These are phyloP conservation scores for Antitype chi DNA, from an alignment of 2,888 invertebrate species.

Conservation along the genomic window DNA sequence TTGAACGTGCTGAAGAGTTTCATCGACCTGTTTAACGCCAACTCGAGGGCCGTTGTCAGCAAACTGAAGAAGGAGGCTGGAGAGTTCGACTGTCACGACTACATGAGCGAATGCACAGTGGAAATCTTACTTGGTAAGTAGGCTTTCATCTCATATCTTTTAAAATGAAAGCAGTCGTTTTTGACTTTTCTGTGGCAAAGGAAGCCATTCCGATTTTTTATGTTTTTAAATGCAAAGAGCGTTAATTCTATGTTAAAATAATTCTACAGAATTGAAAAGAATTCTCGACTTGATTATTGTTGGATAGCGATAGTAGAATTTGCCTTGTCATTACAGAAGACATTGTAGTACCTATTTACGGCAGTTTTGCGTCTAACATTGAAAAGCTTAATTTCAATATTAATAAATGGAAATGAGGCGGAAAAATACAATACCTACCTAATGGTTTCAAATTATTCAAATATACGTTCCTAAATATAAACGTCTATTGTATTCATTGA, in stretches of 20 bases:
- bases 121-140: conserved; percentile 94
- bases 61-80: conserved; percentile 93
- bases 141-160: background rate
- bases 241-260: background rate
- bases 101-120: conserved; percentile 96
- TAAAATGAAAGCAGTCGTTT: no score
- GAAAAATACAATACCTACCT: conserved; percentile 24
- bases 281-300: conserved; percentile 2
- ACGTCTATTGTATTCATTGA: conserved; percentile 42
- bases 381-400: conserved; percentile 30
- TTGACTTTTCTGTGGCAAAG: background rate
- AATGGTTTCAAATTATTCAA: conserved; percentile 27
- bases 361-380: conserved; percentile 27
- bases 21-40: conserved; percentile 96
- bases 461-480: conserved; percentile 9
- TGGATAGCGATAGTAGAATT: conserved; percentile 5
- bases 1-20: conserved; percentile 96
- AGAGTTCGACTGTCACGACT: conserved; percentile 95
- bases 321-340: conserved; percentile 28
- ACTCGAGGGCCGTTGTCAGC: conserved; percentile 94
- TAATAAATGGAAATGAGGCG: conserved; percentile 42
- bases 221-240: background rate
- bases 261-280: no score
- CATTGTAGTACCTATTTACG: conserved; percentile 1
- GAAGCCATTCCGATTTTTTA: background rate